Base-by-base conservation (phyloP, 2,797 vertebrate genomes). In the Myotis daubentonii region DNA sequence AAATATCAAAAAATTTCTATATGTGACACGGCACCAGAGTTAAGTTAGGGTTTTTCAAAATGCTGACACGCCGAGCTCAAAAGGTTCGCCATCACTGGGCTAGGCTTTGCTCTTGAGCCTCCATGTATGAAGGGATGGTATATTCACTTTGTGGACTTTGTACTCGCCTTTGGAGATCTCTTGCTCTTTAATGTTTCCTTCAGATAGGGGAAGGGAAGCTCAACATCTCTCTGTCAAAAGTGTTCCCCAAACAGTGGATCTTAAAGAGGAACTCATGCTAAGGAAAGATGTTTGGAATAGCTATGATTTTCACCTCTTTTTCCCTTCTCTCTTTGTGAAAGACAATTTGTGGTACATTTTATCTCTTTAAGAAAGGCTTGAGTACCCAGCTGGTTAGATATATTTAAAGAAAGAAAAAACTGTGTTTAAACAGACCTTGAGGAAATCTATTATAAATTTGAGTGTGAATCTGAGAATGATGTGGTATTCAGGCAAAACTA, bases 301-400 rank as follows among this genome's bases (percentile, higher is more conserved):
- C 72, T 93, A 1, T 47, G 72, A 66, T 85, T 94, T 88, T 90
- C 49, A 93, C 65, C 23, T 90, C 57, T 62, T 92, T 70, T 85
- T 49, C 78, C 57, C 12, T 82, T 72, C 30, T 80, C 44, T 72
- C 55, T 94, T 89, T 96, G 65, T 93, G 81, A 94, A 94, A 95
- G 95, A 94, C 49, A 93, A 86, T 92, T 95, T 95, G 70, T 95
- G 89, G 87, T 95, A 95, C 57, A 89, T 95, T 95, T 94, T 96
- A 80, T 95, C 62, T 95, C 49, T 92, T 60, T 94, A 66, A 96
- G 57, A 70, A 85, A 96, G 57, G 62, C 49, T 95, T 95, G 72
- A 95, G 41, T 60, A 95, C 75, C 80, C 83, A 95, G 82, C 92
- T 96, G 92, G 89, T 89, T 94, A 91, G 92, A 81, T 87, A 71